Percentiles rank a stretch among this genome's conserved stretches.
These are phyloP conservation scores for Cosmopolites sordidus DNA, from an alignment of 2,888 invertebrate genomes.

Conservation along the genomic window DNA sequence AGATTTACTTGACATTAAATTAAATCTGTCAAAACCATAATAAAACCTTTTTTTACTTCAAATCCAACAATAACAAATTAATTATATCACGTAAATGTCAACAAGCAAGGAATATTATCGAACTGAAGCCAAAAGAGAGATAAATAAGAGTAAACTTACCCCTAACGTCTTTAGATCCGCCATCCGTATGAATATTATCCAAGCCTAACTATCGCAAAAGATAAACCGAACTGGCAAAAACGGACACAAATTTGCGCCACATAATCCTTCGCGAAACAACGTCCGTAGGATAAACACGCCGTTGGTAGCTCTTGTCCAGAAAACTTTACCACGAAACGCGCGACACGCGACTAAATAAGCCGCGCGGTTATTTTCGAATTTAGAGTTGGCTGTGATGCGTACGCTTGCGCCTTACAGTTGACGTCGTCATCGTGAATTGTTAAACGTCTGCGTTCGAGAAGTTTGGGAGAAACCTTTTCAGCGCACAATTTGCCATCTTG, in stretches of 20 bases:
- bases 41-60: too few species aligned
- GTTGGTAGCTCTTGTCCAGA: not conserved
- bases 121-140: too few species aligned
- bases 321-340: conserved; percentile 8
- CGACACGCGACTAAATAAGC: conserved; percentile 17
- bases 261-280: conserved; percentile 11
- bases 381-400: conserved; percentile 4
- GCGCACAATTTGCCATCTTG: too few species aligned
- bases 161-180: conserved; percentile 22
- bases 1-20: too few species aligned
- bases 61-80: too few species aligned
- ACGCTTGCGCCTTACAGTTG: conserved; percentile 12
- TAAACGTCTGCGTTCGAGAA: too few species aligned
- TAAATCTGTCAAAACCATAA: too few species aligned
- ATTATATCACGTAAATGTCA: too few species aligned
- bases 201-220: conserved; percentile 17
- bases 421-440: too few species aligned
- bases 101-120: too few species aligned
- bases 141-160: conserved; percentile 11
- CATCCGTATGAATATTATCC: conserved; percentile 20
- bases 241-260: conserved; percentile 8
- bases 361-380: conserved; percentile 23
- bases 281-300: not conserved
- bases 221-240: conserved; percentile 8
- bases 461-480: too few species aligned